A percentile compares a stretch with the other conserved stretches of the same genome.
Conservation (phyloP, 2,113 vertebrate species). For the Pygoscelis adeliae region DNA sequence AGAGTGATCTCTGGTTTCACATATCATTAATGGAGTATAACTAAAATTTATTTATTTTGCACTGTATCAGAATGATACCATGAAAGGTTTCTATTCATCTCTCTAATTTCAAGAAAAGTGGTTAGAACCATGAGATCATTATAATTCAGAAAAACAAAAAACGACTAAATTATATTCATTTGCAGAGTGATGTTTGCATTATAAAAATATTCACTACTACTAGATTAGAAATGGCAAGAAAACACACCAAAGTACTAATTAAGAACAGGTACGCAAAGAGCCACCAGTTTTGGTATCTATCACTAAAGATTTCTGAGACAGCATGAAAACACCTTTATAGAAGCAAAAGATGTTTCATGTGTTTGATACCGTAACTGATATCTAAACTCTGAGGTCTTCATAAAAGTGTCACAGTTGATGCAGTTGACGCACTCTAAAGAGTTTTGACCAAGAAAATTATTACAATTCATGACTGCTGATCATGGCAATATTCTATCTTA, state of each 20-base stretch:
- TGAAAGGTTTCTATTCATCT: neutral
- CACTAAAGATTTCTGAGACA: neutral
- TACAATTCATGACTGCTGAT: constrained; percentile 64
- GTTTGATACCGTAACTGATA: neutral
- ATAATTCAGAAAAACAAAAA: neutral
- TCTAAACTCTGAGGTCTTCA: neutral
- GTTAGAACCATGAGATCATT: neutral
- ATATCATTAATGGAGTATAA: neutral
- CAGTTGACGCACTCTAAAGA: neutral
- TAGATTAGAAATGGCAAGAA: neutral
- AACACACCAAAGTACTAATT: neutral
- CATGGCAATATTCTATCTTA: constrained; percentile 48
- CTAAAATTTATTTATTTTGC: neutral
- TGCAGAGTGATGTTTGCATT: neutral
- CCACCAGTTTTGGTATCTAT: neutral
- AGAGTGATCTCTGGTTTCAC: neutral
- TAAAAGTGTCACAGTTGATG: neutral
- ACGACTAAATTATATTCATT: neutral
- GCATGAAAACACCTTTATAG: neutral
- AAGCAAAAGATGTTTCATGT: neutral
- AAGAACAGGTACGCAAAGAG: neutral
- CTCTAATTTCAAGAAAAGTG: neutral
- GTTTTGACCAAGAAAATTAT: constrained; percentile 49
- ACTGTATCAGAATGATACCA: neutral
- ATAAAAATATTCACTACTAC: neutral